Percentiles rank a stretch among this genome's conserved stretches.
Conservation (phyloP, 2,888 invertebrate species). For the Megastigmus dorsalis region DNA sequence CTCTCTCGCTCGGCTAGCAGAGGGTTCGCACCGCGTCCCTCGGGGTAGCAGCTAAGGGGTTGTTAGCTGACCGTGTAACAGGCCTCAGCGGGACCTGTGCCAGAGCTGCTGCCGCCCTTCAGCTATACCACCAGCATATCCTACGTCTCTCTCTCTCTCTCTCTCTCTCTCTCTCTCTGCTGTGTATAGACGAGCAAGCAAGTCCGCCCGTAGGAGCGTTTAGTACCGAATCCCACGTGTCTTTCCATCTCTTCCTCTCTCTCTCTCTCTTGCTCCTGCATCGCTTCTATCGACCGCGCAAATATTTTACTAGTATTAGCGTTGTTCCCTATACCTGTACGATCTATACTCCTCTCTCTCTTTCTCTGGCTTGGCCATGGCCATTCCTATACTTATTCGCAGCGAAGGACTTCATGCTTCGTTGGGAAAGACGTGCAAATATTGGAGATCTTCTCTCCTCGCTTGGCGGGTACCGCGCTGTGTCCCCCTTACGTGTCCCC, state of each 20-base stretch:
- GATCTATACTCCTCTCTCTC: not conserved
- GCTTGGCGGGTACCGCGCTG: no score
- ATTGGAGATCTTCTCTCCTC: constrained; percentile 15
- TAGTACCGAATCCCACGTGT: constrained; percentile 49
- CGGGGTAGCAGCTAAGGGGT: constrained; percentile 61
- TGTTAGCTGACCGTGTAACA: constrained; percentile 71
- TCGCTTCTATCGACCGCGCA: constrained; percentile 47
- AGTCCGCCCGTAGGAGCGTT: constrained; percentile 19
- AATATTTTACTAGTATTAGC: constrained; percentile 55
- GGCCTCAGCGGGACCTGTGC: constrained; percentile 67
- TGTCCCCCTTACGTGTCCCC: not conserved
- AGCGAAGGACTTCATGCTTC: constrained; percentile 13
- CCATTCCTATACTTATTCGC: constrained; percentile 18
- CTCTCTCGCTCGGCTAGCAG: not conserved
- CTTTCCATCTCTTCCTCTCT: not conserved
- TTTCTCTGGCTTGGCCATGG: not conserved
- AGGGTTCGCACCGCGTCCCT: not conserved
- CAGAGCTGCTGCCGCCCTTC: constrained; percentile 30
- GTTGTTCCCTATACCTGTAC: not conserved
- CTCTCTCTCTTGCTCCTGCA: constrained; percentile 16
- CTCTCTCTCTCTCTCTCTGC: no score
- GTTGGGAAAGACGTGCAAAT: constrained; percentile 43
- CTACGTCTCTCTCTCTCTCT: no score
- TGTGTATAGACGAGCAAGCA: no score
- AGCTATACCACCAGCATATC: no score